phyloP scores from a whole-genome alignment of 2,888 invertebrate species.

The Microctonus hyperodae region DNA sequence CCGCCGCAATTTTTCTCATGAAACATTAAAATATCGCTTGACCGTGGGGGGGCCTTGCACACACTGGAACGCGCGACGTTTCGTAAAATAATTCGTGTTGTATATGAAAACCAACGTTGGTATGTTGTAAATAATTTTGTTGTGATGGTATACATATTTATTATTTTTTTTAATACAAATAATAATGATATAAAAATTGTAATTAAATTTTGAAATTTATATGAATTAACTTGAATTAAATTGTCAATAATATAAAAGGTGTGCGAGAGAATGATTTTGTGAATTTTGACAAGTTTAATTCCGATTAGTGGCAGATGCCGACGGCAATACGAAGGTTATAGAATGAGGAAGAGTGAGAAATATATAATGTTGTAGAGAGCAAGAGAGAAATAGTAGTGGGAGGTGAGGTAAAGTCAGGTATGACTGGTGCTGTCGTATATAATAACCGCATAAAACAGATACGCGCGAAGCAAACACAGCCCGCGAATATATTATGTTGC shows the following conservation, averaged over 20 bases:
- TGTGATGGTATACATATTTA: no score
- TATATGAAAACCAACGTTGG: constrained; percentile 13
- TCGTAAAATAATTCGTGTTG: constrained; percentile 29
- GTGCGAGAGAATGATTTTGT: background rate
- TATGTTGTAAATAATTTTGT: no score
- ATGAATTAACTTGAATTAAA: background rate
- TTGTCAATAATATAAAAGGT: background rate
- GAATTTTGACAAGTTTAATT: constrained; percentile 3
- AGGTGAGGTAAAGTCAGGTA: constrained; percentile 51
- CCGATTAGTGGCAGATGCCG: constrained; percentile 9
- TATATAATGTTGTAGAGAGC: constrained; percentile 19
- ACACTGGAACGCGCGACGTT: constrained; percentile 8
- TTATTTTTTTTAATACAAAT: no score
- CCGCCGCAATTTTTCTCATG: constrained; percentile 45
- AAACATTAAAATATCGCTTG: constrained; percentile 45
- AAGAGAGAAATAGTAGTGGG: constrained; percentile 32
- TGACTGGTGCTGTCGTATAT: constrained; percentile 63
- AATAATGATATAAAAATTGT: no score
- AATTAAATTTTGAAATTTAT: no score
- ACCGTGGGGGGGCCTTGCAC: constrained; percentile 20
- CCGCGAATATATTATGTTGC: constrained; percentile 64
- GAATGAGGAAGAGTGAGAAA: constrained; percentile 19
- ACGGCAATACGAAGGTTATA: background rate
- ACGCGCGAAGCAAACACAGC: constrained; percentile 56
- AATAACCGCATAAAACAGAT: constrained; percentile 64